Evolutionary conservation across 30 jellyfish, hydroid and myxozoan genomes (phyloP), one percentile per base, ranked within the genome.

Genomic region (Euphysa ruthae): DNA sequence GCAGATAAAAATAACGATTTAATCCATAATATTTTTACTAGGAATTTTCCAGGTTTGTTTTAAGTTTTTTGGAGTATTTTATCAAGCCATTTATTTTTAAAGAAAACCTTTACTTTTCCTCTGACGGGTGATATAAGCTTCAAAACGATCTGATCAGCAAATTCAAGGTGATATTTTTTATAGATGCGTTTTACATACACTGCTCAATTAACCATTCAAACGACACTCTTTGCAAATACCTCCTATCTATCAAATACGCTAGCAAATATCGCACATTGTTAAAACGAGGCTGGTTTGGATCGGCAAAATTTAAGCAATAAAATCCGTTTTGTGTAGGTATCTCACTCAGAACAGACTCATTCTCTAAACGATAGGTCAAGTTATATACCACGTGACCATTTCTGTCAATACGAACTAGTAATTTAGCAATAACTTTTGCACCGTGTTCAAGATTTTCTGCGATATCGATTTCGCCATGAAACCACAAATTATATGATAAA

Each of bases 171-270:
- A n/a, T n/a, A n/a, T n/a, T n/a, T n/a, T n/a, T n/a, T n/a, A n/a
- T n/a, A n/a, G n/a, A n/a, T n/a, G n/a, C n/a, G n/a, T n/a, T n/a
- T n/a, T n/a, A n/a, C n/a, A n/a, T n/a, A n/a, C n/a, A n/a, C n/a
- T n/a, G n/a, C n/a, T 68, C 80, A 50, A 68, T 68, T 12, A 68
- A 46, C 80, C 80, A 68, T 8, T 58, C 74, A 43, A 68, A 68
- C 16, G 80, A 21, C 8, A 68, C 80, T 24, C 80, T 4, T 22
- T 43, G 32, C 24, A 68, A 68, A 6, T 20, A 43, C 16, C 49
- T 68, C 19, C 49, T 26, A 43, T 68, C 80, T 30, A 68, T 52
- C 25, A 68, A 22, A 68, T 68, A 50, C 6, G 80, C 80, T 42
- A 68, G 44, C 16, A 68, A 49, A 21, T 32, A 68, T 10, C 29